Evolutionary conservation across 2,113 vertebrate genomes (phyloP).

Genomic region (Erinaceus europaeus): DNA sequence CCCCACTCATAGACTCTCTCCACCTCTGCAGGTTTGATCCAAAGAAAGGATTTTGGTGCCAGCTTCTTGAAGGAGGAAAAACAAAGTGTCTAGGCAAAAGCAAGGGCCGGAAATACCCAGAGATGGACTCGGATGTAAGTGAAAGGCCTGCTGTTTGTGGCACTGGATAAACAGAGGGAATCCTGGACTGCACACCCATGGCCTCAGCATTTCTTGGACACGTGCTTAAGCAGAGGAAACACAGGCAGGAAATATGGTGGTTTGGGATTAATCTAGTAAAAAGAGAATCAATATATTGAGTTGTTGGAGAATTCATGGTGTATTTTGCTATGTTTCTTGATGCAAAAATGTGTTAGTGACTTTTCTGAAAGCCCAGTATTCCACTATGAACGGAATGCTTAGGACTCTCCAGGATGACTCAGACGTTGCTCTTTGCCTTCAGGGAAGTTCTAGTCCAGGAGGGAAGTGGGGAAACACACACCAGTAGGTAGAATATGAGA

Average conservation of each 20-base stretch:
- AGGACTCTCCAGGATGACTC: neutral
- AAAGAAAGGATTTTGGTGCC: constrained; percentile 99
- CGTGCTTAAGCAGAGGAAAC: neutral
- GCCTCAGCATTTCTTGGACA: neutral
- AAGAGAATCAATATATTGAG: too few relatives aligned
- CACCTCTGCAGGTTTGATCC: constrained; percentile 89
- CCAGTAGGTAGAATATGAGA: neutral
- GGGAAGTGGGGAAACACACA: neutral
- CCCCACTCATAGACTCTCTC: neutral
- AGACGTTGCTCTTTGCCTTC: neutral
- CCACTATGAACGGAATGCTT: fast-evolving
- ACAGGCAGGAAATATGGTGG: neutral
- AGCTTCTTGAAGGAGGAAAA: constrained; percentile 95
- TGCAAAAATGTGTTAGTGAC: too few relatives aligned
- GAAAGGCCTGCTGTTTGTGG: neutral
- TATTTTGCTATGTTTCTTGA: too few relatives aligned
- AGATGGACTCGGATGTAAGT: constrained; percentile 95
- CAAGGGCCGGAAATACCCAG: constrained; percentile 95
- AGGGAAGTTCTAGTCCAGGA: neutral
- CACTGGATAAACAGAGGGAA: neutral
- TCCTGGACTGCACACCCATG: neutral
- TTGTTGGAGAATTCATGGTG: too few relatives aligned
- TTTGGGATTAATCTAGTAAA: neutral
- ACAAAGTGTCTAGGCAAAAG: constrained; percentile 98
- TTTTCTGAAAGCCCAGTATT: too few relatives aligned